These are phyloP conservation scores for Gadus chalcogrammus DNA, from an alignment of 2,113 vertebrate species.

Conservation along the genomic window DNA sequence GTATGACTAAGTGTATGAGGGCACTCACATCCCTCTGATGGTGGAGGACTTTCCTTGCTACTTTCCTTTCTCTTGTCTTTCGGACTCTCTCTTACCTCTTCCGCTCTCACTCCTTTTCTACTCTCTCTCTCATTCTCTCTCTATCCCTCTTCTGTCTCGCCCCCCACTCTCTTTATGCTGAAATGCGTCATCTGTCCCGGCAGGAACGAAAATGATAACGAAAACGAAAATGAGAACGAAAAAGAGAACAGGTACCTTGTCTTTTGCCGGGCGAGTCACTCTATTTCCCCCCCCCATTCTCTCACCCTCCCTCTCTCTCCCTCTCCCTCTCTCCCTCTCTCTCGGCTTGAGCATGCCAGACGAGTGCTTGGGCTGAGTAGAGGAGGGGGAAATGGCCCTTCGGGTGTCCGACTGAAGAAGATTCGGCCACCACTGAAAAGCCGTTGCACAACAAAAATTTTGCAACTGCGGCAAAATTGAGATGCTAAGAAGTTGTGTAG, in stretches of 20 bases:
- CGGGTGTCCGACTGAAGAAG: too few species aligned
- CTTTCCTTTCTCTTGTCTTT: not conserved
- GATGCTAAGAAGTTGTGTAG: too few species aligned
- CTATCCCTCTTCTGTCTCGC: slow-evolving; percentile 45
- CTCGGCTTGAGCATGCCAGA: too few species aligned
- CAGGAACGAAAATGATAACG: slow-evolving; percentile 52
- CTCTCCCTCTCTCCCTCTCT: slow-evolving; percentile 7
- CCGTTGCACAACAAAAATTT: too few species aligned
- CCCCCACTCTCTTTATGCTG: slow-evolving; percentile 38
- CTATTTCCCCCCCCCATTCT: slow-evolving; percentile 35
- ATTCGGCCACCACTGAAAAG: too few species aligned
- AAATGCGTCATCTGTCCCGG: slow-evolving; percentile 67
- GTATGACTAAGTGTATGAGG: too few species aligned
- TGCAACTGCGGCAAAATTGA: too few species aligned
- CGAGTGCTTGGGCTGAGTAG: too few species aligned
- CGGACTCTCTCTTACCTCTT: slow-evolving; percentile 27
- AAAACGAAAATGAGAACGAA: slow-evolving; percentile 50
- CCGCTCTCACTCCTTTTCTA: slow-evolving; percentile 13
- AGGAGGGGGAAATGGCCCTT: too few species aligned
- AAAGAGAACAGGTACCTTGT: slow-evolving; percentile 78
- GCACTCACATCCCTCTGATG: slow-evolving; percentile 9
- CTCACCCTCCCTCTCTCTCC: slow-evolving; percentile 32
- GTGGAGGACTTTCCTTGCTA: slow-evolving; percentile 12
- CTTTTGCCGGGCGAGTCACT: slow-evolving; percentile 53
- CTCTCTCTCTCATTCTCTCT: slow-evolving; percentile 37